A percentile compares a stretch with the other conserved stretches of the same genome.
These are phyloP conservation scores for Menidia menidia DNA, from an alignment of 2,797 vertebrate species.

Conservation along the genomic window DNA sequence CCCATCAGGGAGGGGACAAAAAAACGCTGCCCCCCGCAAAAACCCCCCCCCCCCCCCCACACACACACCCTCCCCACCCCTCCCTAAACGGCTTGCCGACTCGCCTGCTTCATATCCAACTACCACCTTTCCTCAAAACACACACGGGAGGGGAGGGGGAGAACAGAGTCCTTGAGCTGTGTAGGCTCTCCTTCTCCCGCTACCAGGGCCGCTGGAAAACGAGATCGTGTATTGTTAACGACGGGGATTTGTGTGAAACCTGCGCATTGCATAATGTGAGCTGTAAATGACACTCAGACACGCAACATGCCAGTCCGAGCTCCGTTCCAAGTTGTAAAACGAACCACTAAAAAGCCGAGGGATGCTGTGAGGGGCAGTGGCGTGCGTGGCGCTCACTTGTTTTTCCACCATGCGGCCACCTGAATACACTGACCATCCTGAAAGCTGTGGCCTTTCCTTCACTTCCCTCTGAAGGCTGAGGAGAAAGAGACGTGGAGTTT, in stretches of 20 bases:
- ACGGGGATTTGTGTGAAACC: slow-evolving; percentile 41
- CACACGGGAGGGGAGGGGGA: slow-evolving; percentile 46
- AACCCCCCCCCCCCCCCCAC: slow-evolving; percentile 58
- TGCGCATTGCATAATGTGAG: slow-evolving; percentile 19
- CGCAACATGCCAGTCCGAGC: slow-evolving; percentile 31
- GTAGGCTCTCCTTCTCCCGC: slow-evolving; percentile 26
- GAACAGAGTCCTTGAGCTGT: slow-evolving; percentile 50
- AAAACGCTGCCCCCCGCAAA: slow-evolving; percentile 78
- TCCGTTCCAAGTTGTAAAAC: slow-evolving; percentile 12
- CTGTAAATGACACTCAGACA: slow-evolving; percentile 46
- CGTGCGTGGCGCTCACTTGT: neutral
- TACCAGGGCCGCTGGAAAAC: slow-evolving; percentile 21
- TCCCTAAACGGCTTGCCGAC: slow-evolving; percentile 42
- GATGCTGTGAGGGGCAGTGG: neutral
- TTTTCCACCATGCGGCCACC: slow-evolving; percentile 19
- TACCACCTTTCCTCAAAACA: slow-evolving; percentile 72
- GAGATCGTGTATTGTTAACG: slow-evolving; percentile 24
- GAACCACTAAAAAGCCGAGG: slow-evolving; percentile 14
- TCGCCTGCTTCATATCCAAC: slow-evolving; percentile 68
- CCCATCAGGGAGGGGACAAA: slow-evolving; percentile 72
- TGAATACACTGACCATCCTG: slow-evolving; percentile 23
- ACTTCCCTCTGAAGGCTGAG: slow-evolving; percentile 41
- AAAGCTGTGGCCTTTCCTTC: slow-evolving; percentile 27
- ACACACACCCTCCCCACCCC: slow-evolving; percentile 35
- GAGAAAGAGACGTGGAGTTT: slow-evolving; percentile 59